Base-by-base conservation (phyloP, 2,113 vertebrate species). In the Sinocyclocheilus anophthalmus region DNA sequence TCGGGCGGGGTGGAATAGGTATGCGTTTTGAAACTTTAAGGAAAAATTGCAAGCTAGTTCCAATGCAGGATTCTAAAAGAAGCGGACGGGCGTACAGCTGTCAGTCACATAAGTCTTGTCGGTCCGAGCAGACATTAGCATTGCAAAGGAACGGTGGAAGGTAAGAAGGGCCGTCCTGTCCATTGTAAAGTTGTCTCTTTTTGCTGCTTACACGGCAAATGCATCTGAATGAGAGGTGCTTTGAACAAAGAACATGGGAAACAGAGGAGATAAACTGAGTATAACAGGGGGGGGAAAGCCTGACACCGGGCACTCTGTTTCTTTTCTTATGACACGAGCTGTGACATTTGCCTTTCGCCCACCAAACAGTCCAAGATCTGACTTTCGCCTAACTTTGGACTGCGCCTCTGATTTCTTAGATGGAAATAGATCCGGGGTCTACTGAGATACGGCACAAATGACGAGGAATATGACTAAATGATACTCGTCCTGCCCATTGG, bases 291-390 rank as follows among this genome's bases (percentile, higher is more conserved):
- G n/a, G n/a, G n/a, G n/a, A 92, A 82, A 92, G 89, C 77, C 87
- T 4, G 84, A 92, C n/a, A 94, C 90, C 89, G 87, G 80, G 77
- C 83, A n/a, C 72, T 53, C 76, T 78, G n/a, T 76, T 26, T 76
- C 75, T 48, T 76, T 80, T 80, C 88, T 86, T 90, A 90, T 57
- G 53, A 39, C 57, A n/a, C 80, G 37, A 65, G 37, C 87, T n/a
- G 39, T 94, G 94, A 94, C 94, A 94, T 95, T 95, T 94, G 89
- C 92, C n/a, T n/a, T 95, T 94, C 95, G 94, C 94, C 20, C 82
- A 4, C 89, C 84, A 91, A 93, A 93, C 93, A 91, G 93, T 89
- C 88, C 69, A 86, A 73, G 53, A 88, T 90, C 93, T 95, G 93
- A 95, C 95, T 95, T 95, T 94, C 87, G 84, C 90, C 91, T 88